These are phyloP conservation scores for Chrysolina oricalcia DNA, from an alignment of 2,888 invertebrate species.

Conservation along the genomic window DNA sequence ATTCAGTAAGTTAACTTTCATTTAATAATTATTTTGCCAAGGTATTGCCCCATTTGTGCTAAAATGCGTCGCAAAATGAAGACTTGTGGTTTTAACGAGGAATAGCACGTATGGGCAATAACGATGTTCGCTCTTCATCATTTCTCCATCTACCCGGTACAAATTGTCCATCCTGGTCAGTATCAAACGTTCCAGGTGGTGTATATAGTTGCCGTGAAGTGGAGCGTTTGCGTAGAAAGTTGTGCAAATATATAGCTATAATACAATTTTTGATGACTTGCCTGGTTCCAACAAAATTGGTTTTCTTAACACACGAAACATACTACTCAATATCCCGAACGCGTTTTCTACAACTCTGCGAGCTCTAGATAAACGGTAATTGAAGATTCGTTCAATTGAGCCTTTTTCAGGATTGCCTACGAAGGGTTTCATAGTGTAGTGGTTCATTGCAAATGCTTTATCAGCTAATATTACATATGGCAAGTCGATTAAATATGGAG, in stretches of 20 bases:
- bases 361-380: slow-evolving; percentile 51
- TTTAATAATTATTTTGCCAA: slow-evolving; percentile 6
- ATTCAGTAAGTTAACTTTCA: slow-evolving; percentile 9
- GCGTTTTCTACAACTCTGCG: slow-evolving; percentile 53
- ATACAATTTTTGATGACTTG: slow-evolving; percentile 41
- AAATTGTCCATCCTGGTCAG: slow-evolving; percentile 1
- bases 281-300: slow-evolving; percentile 48
- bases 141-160: slow-evolving; percentile 14
- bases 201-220: slow-evolving; percentile 24
- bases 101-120: slow-evolving; percentile 6
- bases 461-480: slow-evolving; percentile 50
- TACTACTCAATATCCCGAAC: slow-evolving; percentile 25
- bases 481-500: slow-evolving; percentile 31
- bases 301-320: slow-evolving; percentile 47
- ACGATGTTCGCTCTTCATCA: background rate
- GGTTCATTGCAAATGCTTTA: slow-evolving; percentile 52
- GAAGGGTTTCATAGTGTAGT: slow-evolving; percentile 54
- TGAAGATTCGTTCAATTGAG: slow-evolving; percentile 50
- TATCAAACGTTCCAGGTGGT: slow-evolving; percentile 26
- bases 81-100: background rate
- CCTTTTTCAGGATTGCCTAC: slow-evolving; percentile 45
- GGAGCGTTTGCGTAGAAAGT: slow-evolving; percentile 32
- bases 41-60: background rate
- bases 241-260: slow-evolving; percentile 44
- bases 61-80: background rate